Evolutionary conservation across 2,797 vertebrate genomes (phyloP).

Genomic region (Alosa sapidissima): DNA sequence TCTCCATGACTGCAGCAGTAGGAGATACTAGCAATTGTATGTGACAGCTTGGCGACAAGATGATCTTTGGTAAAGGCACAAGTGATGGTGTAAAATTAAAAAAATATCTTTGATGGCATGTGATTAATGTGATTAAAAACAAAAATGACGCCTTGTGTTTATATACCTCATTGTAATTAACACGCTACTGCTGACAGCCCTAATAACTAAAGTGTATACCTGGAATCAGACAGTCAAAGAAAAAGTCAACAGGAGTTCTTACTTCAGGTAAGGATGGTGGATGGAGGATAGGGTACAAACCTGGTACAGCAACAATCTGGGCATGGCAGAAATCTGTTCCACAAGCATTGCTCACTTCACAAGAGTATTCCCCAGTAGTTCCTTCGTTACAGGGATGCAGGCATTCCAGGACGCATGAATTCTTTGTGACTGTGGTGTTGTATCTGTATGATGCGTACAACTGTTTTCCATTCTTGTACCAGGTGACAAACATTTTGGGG

Average conservation of each 20-base stretch:
- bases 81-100: no score
- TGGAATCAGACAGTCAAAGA: no score
- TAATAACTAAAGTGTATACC: not conserved
- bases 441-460: conserved; percentile 81
- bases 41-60: no score
- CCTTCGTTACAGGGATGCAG: conserved; percentile 71
- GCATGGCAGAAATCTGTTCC: conserved; percentile 67
- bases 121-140: no score
- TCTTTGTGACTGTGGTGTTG: conserved; percentile 82
- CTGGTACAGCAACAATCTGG: conserved; percentile 63
- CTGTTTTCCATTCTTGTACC: conserved; percentile 80
- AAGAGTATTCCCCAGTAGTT: conserved; percentile 83
- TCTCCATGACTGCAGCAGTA: no score
- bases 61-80: no score
- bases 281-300: conserved; percentile 50
- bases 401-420: conserved; percentile 75
- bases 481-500: conserved; percentile 80
- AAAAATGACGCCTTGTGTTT: no score
- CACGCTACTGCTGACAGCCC: no score
- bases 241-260: no score
- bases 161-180: no score
- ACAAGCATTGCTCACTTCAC: conserved; percentile 84
- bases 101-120: no score
- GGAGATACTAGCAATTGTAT: no score
- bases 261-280: not conserved